A percentile compares a stretch with the other conserved stretches of the same genome.
Evolutionary conservation across 2,113 vertebrate genomes (phyloP).

Genomic region (Asarcornis scutulata): DNA sequence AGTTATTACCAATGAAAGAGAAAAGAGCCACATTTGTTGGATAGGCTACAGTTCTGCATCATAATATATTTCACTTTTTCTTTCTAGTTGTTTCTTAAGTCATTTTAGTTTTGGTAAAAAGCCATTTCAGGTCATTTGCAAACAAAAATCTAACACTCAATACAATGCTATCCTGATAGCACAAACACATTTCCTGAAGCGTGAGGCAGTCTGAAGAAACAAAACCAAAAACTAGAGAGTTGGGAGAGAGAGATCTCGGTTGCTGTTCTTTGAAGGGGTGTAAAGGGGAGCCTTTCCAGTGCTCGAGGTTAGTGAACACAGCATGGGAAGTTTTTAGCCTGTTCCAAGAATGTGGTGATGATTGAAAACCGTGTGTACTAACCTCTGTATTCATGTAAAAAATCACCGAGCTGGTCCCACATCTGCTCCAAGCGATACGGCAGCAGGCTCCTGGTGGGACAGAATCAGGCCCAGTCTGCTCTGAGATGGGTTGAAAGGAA

Average conservation of each 20-base stretch:
- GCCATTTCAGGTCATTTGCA: not conserved
- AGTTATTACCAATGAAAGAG: not conserved
- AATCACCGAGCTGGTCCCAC: not conserved
- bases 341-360: not conserved
- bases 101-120: not conserved
- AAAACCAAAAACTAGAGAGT: not conserved
- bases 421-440: not conserved
- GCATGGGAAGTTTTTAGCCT: not conserved
- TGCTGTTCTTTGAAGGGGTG: not conserved
- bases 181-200: not conserved
- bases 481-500: not conserved
- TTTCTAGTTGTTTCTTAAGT: not conserved
- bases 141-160: not conserved
- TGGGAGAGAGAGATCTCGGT: not conserved
- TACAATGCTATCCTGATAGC: not conserved
- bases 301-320: not conserved
- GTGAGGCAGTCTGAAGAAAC: not conserved
- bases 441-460: not conserved
- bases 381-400: not conserved
- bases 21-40: not conserved
- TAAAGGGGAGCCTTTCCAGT: not conserved
- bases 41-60: not conserved
- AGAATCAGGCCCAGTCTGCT: not conserved
- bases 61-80: not conserved
- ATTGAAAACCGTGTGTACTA: not conserved